These are phyloP conservation scores for Bubo bubo DNA, from an alignment of 2,113 vertebrate genomes.

Conservation along the genomic window DNA sequence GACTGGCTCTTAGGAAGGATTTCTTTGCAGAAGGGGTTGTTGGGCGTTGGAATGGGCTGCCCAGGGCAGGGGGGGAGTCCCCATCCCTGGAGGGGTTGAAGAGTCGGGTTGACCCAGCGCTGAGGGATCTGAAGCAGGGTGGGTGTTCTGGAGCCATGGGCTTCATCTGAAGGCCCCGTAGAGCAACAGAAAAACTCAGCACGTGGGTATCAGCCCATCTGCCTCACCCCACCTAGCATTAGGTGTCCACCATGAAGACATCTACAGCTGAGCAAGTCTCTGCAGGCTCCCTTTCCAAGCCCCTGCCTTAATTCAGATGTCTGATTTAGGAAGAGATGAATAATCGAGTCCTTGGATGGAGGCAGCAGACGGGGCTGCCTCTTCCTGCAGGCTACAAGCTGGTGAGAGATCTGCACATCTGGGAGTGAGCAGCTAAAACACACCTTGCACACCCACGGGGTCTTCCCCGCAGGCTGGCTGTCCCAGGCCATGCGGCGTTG, in stretches of 20 bases:
- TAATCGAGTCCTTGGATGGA: not conserved
- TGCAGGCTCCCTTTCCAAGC: not conserved
- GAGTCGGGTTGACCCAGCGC: too few relatives aligned
- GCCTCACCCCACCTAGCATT: not conserved
- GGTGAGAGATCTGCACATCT: not conserved
- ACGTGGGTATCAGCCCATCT: not conserved
- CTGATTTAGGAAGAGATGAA: not conserved
- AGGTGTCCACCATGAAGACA: not conserved
- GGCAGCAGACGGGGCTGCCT: not conserved
- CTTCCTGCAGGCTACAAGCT: not conserved
- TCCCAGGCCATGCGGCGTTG: fast-evolving
- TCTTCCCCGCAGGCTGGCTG: not conserved
- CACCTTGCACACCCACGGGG: fast-evolving
- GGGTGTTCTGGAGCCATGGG: not conserved
- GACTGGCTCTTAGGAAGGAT: too few relatives aligned
- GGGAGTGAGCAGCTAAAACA: fast-evolving
- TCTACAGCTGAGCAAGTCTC: not conserved
- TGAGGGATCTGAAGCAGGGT: too few relatives aligned
- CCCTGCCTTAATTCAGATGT: not conserved
- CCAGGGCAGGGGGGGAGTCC: too few relatives aligned
- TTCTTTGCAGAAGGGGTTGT: too few relatives aligned
- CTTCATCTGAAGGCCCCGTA: not conserved
- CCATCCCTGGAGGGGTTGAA: too few relatives aligned
- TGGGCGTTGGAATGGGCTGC: too few relatives aligned
- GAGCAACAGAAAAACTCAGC: not conserved